These are phyloP conservation scores for Heliconius hortense DNA, from an alignment of 2,888 invertebrate species.

Conservation along the genomic window DNA sequence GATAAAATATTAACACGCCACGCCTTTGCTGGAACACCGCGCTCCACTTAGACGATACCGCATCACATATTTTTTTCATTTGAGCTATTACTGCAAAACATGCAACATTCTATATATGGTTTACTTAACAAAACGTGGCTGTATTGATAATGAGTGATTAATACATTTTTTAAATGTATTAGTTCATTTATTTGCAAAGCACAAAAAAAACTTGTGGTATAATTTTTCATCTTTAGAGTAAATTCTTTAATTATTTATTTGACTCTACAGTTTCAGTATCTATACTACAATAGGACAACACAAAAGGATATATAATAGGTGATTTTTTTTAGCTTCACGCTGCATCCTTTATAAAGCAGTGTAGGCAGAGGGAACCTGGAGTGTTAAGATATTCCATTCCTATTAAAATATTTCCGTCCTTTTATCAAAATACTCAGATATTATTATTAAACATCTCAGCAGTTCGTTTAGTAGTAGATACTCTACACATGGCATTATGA, in stretches of 20 bases:
- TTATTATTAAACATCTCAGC: too few relatives aligned
- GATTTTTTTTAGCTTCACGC: not conserved
- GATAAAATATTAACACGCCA: constrained; percentile 41
- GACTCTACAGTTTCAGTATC: not conserved
- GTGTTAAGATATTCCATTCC: too few relatives aligned
- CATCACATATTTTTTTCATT: constrained; percentile 63
- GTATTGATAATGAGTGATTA: not conserved
- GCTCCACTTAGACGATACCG: constrained; percentile 62
- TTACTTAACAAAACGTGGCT: not conserved
- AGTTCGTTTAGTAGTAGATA: too few relatives aligned
- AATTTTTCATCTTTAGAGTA: not conserved
- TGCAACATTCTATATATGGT: not conserved
- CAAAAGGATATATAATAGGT: not conserved
- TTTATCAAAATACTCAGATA: too few relatives aligned
- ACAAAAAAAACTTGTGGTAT: not conserved
- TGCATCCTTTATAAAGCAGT: too few relatives aligned
- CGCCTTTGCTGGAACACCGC: constrained; percentile 37
- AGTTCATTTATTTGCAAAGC: not conserved
- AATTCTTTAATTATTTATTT: not conserved
- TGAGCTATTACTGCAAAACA: constrained; percentile 19
- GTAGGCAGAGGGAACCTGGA: too few relatives aligned
- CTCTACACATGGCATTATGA: too few relatives aligned
- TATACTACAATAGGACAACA: not conserved
- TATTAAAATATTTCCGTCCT: too few relatives aligned
- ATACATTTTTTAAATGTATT: not conserved